Conservation (phyloP, 2,113 vertebrate genomes). For the Crotalus helleri region DNA sequence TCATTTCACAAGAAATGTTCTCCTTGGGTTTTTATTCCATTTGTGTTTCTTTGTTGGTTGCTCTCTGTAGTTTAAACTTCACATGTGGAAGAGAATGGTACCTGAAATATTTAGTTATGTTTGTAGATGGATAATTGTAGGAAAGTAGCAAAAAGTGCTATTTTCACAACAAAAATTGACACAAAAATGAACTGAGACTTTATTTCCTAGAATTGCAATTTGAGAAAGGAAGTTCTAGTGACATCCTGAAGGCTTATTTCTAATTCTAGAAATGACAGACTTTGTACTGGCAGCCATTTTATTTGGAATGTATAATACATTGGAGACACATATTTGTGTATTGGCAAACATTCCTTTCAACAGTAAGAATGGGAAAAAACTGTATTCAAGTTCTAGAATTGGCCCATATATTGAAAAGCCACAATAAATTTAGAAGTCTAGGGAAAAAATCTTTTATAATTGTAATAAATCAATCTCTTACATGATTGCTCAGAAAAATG, state of each 20-base stretch:
- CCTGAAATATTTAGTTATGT: conserved; percentile 9
- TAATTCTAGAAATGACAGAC: conserved; percentile 24
- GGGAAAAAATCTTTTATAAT: not conserved
- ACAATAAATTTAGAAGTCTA: not conserved
- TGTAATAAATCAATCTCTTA: not conserved
- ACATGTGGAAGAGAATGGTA: conserved; percentile 46
- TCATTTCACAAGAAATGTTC: conserved; percentile 53
- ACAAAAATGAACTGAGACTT: not conserved
- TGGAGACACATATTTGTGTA: not conserved
- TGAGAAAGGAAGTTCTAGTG: conserved; percentile 9
- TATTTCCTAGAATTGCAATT: not conserved
- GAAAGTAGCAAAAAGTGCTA: conserved; percentile 34
- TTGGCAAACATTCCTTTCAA: not conserved
- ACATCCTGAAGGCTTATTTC: conserved; percentile 30
- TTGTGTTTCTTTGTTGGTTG: not conserved
- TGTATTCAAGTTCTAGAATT: not conserved
- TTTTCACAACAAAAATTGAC: conserved; percentile 19
- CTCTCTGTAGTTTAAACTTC: conserved; percentile 26
- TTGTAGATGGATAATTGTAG: conserved; percentile 42
- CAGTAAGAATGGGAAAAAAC: not conserved
- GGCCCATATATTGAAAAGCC: not conserved
- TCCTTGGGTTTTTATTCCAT: conserved; percentile 42
- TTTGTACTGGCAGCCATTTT: conserved; percentile 34
- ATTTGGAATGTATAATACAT: not conserved
- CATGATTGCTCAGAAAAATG: not conserved